These are phyloP conservation scores for Zele albiditarsus DNA, from an alignment of 2,888 invertebrate genomes.

Conservation along the genomic window DNA sequence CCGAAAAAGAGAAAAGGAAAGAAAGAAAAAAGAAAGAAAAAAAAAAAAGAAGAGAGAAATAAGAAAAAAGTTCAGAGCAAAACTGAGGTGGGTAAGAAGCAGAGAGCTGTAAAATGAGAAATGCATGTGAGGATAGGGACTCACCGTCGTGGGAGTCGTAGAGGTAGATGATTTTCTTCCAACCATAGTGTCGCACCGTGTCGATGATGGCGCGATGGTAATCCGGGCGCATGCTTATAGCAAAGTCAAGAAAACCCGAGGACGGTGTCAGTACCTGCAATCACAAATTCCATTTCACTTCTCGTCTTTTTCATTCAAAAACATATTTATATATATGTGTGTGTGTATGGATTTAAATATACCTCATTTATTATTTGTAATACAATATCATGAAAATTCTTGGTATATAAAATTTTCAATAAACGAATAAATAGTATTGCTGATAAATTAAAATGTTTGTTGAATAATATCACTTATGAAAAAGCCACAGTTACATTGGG, in stretches of 20 bases:
- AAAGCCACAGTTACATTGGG: too few species aligned
- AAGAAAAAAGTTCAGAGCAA: constrained; percentile 2
- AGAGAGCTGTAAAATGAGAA: constrained; percentile 66
- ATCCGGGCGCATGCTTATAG: constrained; percentile 95
- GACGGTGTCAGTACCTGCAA: constrained; percentile 87
- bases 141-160: constrained; percentile 94
- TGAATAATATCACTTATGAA: not conserved
- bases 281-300: constrained; percentile 43
- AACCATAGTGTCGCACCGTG: constrained; percentile 92
- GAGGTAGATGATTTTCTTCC: constrained; percentile 91
- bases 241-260: constrained; percentile 91
- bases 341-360: not conserved
- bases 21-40: not conserved
- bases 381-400: not conserved
- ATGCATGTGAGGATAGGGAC: constrained; percentile 69
- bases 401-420: not conserved
- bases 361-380: not conserved
- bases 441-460: not conserved
- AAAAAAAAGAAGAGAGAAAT: constrained; percentile 19
- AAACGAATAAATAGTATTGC: too few species aligned
- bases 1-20: constrained; percentile 15
- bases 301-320: constrained; percentile 40
- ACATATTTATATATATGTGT: not conserved
- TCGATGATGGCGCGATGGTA: constrained; percentile 97
- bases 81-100: constrained; percentile 57